Evolutionary conservation across 1,140 invertebrate genomes (phyloP), one percentile per base, ranked within the genome.

Genomic region (Plutomurus gul): DNA sequence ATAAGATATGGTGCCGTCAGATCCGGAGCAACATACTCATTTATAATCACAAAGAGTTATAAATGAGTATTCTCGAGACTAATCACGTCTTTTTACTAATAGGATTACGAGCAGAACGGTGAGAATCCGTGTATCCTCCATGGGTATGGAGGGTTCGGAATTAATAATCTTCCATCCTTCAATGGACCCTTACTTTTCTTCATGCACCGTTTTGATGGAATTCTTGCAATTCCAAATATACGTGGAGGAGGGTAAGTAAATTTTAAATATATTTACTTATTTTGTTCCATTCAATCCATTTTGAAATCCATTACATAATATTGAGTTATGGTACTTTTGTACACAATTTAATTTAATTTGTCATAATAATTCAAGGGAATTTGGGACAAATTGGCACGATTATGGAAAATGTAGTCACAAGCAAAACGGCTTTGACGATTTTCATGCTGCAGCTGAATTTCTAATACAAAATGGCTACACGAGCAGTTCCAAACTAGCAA

Each of bases 391-490:
- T 75, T 99, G 85, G 47, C 92, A 92, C 91, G 90, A 98, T 86
- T 93, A 88, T 16, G 98, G 97, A 10, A 91, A 94, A 22, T 89
- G 96, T 60, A 89, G 92, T 0, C 97, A 98, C 81, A 99, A 99
- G 86, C 97, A 99, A 88, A 99, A 99, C 88, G 92, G 93, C 46
- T 99, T 99, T 87, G 93, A 98, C 88, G 98, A 99, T 88, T 99
- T 99, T 87, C 88, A 89, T 71, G 82, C 86, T 6, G 91, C 90
- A 33, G 91, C 89, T 16, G 87, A 92, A 82, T 91, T 88, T 84
- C 85, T 92, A 8, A 87, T 91, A 43, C 78, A 87, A 20, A 85
- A 90, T 46, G 88, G 88, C 51, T 92, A 91, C 84, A 91, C 90
- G 0, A 84, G 56, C 8, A 80, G 85, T 22, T 81, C 86, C 47